Evolutionary conservation across 2,113 vertebrate genomes (phyloP).

Genomic region (Callaeas wilsoni): DNA sequence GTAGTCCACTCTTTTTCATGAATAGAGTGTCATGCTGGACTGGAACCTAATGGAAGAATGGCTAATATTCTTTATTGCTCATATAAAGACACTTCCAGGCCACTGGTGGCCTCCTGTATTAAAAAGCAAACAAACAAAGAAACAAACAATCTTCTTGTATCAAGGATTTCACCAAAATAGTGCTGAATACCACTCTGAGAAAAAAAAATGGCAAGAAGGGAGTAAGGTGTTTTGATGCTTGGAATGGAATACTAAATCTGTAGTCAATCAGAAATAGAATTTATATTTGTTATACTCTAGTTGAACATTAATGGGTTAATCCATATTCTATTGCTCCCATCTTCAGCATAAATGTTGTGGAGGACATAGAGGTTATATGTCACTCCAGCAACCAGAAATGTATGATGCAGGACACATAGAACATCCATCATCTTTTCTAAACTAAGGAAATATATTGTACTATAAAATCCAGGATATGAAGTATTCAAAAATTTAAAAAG

Average conservation of each 20-base stretch:
- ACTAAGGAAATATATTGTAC: not conserved
- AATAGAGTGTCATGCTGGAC: not conserved
- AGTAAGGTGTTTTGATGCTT: not conserved
- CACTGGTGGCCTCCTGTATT: not conserved
- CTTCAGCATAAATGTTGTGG: not conserved
- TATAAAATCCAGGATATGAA: not conserved
- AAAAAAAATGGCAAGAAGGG: not conserved
- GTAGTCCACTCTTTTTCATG: not conserved
- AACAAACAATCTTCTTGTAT: not conserved
- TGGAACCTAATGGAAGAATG: not conserved
- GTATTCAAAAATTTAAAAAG: not conserved
- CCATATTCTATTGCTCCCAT: not conserved
- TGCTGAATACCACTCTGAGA: not conserved
- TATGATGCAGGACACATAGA: not conserved
- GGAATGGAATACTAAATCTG: not conserved
- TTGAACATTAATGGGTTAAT: not conserved
- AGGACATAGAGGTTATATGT: not conserved
- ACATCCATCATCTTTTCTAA: not conserved
- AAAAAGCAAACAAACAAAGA: not conserved
- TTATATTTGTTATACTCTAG: not conserved
- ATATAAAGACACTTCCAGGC: not conserved
- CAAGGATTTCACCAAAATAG: not conserved
- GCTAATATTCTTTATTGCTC: not conserved
- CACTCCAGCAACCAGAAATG: not conserved
- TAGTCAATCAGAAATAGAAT: not conserved